Evolutionary conservation across 2,888 invertebrate genomes (phyloP), one percentile per base, ranked within the genome.

Genomic region (Cetonia aurata): DNA sequence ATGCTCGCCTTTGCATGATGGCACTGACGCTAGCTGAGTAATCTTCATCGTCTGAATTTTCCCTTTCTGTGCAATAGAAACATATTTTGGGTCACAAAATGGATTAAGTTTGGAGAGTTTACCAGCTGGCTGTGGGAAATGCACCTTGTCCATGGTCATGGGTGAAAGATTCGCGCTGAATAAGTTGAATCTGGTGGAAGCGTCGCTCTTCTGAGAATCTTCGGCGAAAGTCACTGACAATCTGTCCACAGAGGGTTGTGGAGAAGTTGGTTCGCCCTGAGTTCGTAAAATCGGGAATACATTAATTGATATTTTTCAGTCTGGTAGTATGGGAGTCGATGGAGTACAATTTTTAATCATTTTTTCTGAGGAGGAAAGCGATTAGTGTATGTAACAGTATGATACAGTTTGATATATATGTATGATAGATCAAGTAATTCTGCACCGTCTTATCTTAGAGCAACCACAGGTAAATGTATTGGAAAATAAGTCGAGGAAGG

Each of bases 1-100:
- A 94, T 62, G 93, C 93, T 67, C 93, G 88, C 68, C 94, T 87
- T 82, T 93, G 93, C 79, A 96, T 89, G 77, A 95, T 95, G 1
- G 93, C 95, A 78, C 92, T 94, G 69, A 94, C 91, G 78, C 95
- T 96, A 8, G 91, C 91, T 0, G 94, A 95, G 82, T 96, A 95
- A 81, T 96, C 95, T 78, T 94, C 94, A 73, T 94, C 94, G 73
- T 94, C 94, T 0, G 89, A 89, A 9, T 86, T 88, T 57, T 88
- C 88, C 55, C 79, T 83, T 71, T 77, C 78, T 74, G 53, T 46
- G 65, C 25, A 12, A 42, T 4, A 10, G 15, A 42, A 42, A 19
- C 0, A 9, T 9, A 31, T 3, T n/a, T 46, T 2, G 1, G 1
- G 25, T 37, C 10, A 37, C 37, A 59, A 25, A 46, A n/a, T 59